phyloP scores from a whole-genome alignment of 2,113 vertebrate species.

The Okapia johnstoni region DNA sequence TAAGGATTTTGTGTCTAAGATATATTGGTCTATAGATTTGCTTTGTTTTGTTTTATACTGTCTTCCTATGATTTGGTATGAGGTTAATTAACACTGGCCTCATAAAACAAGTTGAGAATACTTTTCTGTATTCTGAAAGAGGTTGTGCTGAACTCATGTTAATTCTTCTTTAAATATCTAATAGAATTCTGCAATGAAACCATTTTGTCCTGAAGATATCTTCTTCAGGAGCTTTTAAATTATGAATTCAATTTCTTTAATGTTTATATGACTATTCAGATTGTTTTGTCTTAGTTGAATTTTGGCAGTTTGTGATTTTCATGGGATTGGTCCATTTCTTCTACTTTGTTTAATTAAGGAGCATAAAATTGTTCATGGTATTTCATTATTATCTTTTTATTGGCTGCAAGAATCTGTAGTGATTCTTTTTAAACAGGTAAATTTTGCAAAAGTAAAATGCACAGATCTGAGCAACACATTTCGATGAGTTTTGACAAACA shows the following conservation, averaged over 20 bases:
- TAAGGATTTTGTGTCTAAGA: not conserved
- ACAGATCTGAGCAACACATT: not conserved
- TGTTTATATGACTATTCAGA: not conserved
- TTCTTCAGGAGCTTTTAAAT: not conserved
- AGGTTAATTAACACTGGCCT: not conserved
- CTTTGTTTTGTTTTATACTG: not conserved
- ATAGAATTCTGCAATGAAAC: not conserved
- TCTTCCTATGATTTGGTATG: not conserved
- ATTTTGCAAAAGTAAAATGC: conserved; percentile 14
- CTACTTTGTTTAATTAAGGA: not conserved
- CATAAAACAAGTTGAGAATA: not conserved
- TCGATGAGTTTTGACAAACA: not conserved
- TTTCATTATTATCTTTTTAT: conserved; percentile 6
- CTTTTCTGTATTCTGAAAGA: not conserved
- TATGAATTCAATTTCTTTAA: conserved; percentile 11
- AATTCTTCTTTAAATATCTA: conserved; percentile 5
- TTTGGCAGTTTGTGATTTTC: not conserved
- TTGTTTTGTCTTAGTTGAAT: conserved; percentile 35
- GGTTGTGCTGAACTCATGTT: not conserved
- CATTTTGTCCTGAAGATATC: not conserved
- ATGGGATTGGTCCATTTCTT: not conserved
- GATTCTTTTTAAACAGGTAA: not conserved
- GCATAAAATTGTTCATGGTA: not conserved
- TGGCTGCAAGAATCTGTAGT: not conserved
- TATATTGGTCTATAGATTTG: not conserved